Percentiles rank a stretch among this genome's conserved stretches.
Evolutionary conservation across 2,797 vertebrate genomes (phyloP).

Genomic region (Fistularia tabacaria): DNA sequence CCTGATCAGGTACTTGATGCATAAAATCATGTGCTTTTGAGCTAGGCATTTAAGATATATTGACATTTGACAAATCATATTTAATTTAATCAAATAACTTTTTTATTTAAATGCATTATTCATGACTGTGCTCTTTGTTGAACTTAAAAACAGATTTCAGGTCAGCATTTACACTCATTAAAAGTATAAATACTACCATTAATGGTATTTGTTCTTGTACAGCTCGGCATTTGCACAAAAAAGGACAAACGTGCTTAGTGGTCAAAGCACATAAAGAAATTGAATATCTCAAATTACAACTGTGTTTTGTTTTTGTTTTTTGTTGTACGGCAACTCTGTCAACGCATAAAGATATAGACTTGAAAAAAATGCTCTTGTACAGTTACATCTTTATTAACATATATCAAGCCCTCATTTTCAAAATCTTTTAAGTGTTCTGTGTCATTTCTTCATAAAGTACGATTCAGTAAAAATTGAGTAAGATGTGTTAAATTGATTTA

Average conservation of each 20-base stretch:
- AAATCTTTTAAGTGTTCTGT: constrained; percentile 21
- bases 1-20: constrained; percentile 27
- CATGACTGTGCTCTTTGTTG: constrained; percentile 6
- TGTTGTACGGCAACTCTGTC: no score
- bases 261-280: no score
- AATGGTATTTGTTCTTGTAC: constrained; percentile 18
- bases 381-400: no score
- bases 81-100: no score
- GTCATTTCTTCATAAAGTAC: constrained; percentile 37
- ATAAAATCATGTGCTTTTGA: constrained; percentile 19
- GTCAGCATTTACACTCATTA: constrained; percentile 33
- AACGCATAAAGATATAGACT: no score
- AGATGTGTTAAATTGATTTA: constrained; percentile 11
- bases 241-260: not conserved
- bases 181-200: constrained; percentile 21
- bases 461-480: constrained; percentile 21
- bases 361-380: constrained; percentile 28
- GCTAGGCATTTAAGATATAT: no score
- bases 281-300: no score
- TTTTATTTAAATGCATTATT: not conserved
- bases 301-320: no score
- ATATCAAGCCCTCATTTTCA: no score
- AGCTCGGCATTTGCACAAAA: constrained; percentile 21
- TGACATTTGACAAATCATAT: no score
- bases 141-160: constrained; percentile 20